These are phyloP conservation scores for Choloepus hoffmanni DNA, from an alignment of 2,113 vertebrate genomes.

Conservation along the genomic window DNA sequence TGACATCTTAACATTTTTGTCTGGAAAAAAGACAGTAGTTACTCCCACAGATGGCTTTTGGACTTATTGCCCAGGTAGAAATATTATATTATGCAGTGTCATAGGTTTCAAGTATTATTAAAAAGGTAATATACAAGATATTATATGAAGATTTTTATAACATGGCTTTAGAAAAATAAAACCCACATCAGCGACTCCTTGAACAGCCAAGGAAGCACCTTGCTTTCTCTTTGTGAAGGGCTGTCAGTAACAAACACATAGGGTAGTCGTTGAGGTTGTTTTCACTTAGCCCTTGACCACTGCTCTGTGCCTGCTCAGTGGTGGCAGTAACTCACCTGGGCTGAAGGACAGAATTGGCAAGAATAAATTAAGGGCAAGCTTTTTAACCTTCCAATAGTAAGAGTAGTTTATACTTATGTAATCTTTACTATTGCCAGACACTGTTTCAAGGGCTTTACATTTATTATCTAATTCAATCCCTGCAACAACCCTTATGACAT, in stretches of 20 bases:
- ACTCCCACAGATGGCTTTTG: background rate
- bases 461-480: background rate
- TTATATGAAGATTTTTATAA: background rate
- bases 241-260: background rate
- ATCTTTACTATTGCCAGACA: background rate
- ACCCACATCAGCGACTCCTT: background rate
- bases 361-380: background rate
- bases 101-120: background rate
- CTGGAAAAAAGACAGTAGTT: background rate
- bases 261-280: background rate
- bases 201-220: background rate
- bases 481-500: background rate
- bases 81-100: too few relatives aligned
- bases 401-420: background rate
- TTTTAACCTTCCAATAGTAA: background rate
- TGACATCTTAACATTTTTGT: background rate
- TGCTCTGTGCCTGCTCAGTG: background rate
- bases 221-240: background rate
- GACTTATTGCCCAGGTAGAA: background rate
- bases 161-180: constrained; percentile 15
- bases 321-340: background rate
- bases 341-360: background rate
- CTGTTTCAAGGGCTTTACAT: background rate
- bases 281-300: background rate
- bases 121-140: background rate